A percentile compares a stretch with the other conserved stretches of the same genome.
phyloP scores from a whole-genome alignment of 2,888 invertebrate species.

The Gymnoscelis rufifasciata region DNA sequence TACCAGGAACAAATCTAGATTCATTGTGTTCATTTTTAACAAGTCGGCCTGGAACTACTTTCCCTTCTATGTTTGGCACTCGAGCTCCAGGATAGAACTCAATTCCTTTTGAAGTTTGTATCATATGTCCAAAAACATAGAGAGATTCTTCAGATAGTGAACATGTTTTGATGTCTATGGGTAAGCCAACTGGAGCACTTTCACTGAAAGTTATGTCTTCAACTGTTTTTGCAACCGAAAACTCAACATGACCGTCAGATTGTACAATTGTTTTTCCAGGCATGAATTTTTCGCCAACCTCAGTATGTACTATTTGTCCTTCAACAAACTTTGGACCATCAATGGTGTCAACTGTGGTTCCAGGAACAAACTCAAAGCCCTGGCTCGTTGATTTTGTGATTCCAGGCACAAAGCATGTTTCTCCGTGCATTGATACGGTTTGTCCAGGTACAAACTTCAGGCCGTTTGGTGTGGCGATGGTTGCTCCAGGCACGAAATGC shows the following conservation, averaged over 20 bases:
- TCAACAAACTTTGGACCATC: slow-evolving; percentile 82
- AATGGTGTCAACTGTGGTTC: slow-evolving; percentile 80
- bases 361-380: slow-evolving; percentile 78
- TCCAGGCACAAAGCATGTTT: slow-evolving; percentile 80
- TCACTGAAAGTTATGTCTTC: slow-evolving; percentile 78
- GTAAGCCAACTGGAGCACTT: slow-evolving; percentile 74
- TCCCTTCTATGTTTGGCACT: slow-evolving; percentile 75
- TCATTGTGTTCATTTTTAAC: slow-evolving; percentile 80
- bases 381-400: slow-evolving; percentile 67
- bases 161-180: slow-evolving; percentile 78
- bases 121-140: slow-evolving; percentile 82
- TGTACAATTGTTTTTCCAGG: slow-evolving; percentile 79
- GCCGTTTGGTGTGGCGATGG: slow-evolving; percentile 80
- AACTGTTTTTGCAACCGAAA: slow-evolving; percentile 79
- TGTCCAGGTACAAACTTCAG: slow-evolving; percentile 83
- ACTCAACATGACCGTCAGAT: slow-evolving; percentile 74
- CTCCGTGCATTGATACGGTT: slow-evolving; percentile 71
- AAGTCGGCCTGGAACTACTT: slow-evolving; percentile 82
- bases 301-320: slow-evolving; percentile 81
- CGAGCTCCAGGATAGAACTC: slow-evolving; percentile 82
- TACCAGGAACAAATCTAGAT: slow-evolving; percentile 83
- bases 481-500: slow-evolving; percentile 82
- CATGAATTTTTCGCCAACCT: slow-evolving; percentile 80
- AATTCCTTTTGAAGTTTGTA: slow-evolving; percentile 81
- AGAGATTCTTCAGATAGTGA: slow-evolving; percentile 73